These are phyloP conservation scores for Onychomys leucogaster DNA, from an alignment of 2,797 vertebrate species.

Conservation along the genomic window DNA sequence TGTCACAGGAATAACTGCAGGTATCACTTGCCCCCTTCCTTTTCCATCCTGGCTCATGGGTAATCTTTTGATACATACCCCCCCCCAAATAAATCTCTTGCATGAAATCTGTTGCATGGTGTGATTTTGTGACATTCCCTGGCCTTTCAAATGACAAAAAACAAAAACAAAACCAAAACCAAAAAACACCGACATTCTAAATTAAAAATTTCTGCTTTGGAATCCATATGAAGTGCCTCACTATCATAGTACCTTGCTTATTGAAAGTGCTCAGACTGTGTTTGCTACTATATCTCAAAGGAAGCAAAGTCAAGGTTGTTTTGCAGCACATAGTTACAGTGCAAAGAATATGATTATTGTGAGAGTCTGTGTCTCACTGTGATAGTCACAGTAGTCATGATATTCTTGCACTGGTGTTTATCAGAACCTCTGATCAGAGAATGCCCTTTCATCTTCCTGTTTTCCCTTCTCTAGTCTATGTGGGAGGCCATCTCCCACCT, in stretches of 20 bases:
- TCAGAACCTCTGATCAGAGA: neutral
- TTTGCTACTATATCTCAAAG: neutral
- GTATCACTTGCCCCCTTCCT: neutral
- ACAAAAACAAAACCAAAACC: too few relatives aligned
- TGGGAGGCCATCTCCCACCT: too few relatives aligned
- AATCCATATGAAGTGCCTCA: neutral
- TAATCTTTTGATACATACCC: neutral
- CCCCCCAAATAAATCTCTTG: neutral
- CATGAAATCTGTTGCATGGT: neutral
- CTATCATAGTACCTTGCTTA: neutral
- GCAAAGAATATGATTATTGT: neutral
- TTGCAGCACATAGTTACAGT: neutral
- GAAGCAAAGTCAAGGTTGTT: neutral
- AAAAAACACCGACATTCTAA: neutral
- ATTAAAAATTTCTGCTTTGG: slow-evolving; percentile 30
- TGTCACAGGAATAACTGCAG: neutral
- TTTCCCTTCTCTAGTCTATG: neutral
- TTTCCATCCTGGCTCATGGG: neutral
- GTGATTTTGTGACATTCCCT: neutral
- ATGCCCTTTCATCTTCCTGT: neutral
- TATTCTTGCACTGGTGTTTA: neutral
- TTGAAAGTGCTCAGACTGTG: neutral
- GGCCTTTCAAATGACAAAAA: neutral
- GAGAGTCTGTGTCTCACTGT: neutral
- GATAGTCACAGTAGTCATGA: neutral